Base-by-base conservation (phyloP, 2,113 vertebrate genomes). In the Chionomys nivalis region DNA sequence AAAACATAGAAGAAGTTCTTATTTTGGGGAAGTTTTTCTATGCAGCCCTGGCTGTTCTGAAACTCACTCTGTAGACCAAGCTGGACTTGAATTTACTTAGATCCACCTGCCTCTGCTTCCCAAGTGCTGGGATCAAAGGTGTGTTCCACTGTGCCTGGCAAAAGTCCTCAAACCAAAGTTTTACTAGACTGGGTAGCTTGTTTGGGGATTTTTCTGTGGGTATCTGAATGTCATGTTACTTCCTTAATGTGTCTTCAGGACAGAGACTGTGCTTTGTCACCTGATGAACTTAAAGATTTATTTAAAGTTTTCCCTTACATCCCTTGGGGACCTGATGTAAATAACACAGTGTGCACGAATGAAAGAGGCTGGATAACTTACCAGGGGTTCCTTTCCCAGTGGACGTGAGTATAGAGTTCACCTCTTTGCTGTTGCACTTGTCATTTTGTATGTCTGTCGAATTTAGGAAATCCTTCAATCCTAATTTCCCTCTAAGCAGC, bases 231-330 rank as follows among this genome's bases (percentile, higher is more conserved):
- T 89, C 83, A 19, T 94, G 7, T 31, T 91, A 39, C 28, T 93
- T 2, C 0, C 95, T 17, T 97, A n/a, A n/a, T 98, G 96, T 98
- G 61, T 94, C 98, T 98, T 95, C 98, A 99, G 99, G 99, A 99
- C 85, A 99, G 99, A 98, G 99, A 99, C 88, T 99, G 99, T 96
- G 99, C 99, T 49, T 98, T 99, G 92, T 99, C 99, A 66, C 99
- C 99, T 14, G 99, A 99, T 63, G 99, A 99, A 95, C 97, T 99
- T 97, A 99, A 99, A 97, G 99, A 99, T 98, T 98, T 99, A 95
- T 99, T 99, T 98, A 99, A 99, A 98, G 99, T 99, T 96, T 99
- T 99, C 95, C 99, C 99, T 97, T 99, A 99, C 88, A 99, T 99
- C 99, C 99, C 99, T 0, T 99, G 99, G 99, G 99, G 99, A 3